These are phyloP conservation scores for Hydrozoanthus tunicans DNA, from an alignment of 64 coral and sea anemone genomes.

Conservation along the genomic window DNA sequence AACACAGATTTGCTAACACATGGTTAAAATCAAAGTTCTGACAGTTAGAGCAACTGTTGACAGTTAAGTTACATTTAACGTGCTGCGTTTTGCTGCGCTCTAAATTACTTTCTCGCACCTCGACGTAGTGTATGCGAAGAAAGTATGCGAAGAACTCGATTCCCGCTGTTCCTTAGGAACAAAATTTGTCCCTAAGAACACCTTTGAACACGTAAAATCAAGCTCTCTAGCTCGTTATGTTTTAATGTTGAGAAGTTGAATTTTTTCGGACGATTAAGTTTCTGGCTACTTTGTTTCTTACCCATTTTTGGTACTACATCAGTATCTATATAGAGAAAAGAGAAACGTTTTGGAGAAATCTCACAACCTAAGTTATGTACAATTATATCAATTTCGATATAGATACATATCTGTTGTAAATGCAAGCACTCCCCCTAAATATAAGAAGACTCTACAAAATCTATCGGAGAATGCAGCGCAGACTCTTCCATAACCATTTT, in stretches of 20 bases:
- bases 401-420: neutral
- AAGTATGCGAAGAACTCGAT: constrained; percentile 54
- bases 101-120: constrained; percentile 44
- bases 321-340: no score
- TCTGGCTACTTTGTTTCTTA: no score
- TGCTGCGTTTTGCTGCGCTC: constrained; percentile 38
- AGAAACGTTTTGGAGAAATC: no score
- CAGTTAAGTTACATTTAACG: constrained; percentile 47
- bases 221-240: constrained; percentile 6
- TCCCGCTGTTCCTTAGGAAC: constrained; percentile 45
- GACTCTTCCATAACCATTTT: neutral
- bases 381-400: no score
- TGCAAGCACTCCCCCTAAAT: neutral
- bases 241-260: no score
- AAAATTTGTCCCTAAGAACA: neutral
- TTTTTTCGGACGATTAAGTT: no score
- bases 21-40: constrained; percentile 60
- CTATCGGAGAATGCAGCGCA: neutral
- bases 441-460: neutral
- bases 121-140: constrained; percentile 50
- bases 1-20: constrained; percentile 35
- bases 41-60: constrained; percentile 47
- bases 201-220: neutral
- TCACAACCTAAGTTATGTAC: no score
- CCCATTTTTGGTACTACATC: no score